phyloP scores from a whole-genome alignment of 2,888 invertebrate species.

The Bellardia bayeri region DNA sequence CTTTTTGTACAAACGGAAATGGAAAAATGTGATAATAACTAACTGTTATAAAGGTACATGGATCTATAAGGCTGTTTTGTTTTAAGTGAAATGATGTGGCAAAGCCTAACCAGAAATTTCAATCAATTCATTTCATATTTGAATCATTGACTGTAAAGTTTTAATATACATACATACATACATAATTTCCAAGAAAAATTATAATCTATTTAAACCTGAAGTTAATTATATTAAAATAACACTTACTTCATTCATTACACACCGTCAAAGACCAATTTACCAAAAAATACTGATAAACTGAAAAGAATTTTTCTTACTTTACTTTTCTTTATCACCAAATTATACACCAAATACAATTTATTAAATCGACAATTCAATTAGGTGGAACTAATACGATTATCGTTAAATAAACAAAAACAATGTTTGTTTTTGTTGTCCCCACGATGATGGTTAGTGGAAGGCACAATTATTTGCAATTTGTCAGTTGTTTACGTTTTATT shows the following conservation, averaged over 20 bases:
- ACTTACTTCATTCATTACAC: no score
- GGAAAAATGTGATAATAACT: constrained; percentile 55
- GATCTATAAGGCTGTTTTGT: neutral
- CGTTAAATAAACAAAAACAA: neutral
- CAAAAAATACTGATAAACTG: no score
- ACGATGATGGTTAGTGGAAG: neutral
- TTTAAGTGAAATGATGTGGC: neutral
- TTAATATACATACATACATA: no score
- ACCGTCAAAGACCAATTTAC: no score
- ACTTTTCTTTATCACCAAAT: no score
- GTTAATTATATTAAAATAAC: no score
- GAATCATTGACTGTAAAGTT: no score
- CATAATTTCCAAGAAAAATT: no score
- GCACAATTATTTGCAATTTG: neutral
- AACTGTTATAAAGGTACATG: neutral
- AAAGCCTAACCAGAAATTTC: no score
- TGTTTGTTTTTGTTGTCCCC: neutral
- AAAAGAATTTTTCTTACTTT: no score
- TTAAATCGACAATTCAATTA: constrained; percentile 2
- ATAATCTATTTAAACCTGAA: no score
- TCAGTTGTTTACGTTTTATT: neutral
- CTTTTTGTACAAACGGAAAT: constrained; percentile 62
- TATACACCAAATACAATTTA: neutral
- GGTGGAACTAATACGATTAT: constrained; percentile 9
- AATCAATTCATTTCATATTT: no score